Evolutionary conservation across 2,888 invertebrate genomes (phyloP), one percentile per base, ranked within the genome.

Genomic region (Hypercompe scribonia): DNA sequence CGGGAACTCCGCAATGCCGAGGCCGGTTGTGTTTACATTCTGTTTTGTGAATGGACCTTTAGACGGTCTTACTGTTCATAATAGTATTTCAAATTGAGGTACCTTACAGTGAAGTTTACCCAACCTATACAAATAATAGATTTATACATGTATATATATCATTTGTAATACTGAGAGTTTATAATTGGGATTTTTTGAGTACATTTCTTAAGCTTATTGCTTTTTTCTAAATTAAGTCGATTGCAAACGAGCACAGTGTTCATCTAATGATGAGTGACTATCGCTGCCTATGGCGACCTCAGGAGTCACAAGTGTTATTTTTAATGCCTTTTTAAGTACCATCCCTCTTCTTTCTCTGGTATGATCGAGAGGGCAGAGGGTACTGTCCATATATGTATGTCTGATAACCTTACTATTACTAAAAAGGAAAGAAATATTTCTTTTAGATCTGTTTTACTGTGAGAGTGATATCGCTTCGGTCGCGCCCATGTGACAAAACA

Each of bases 11-110:
- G 87, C 89, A 86, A 86, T 87, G 87, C 87, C 88, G 90, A 88
- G 90, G 88, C 81, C 85, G 84, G 61, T 34, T 58, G 73, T 90
- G 90, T 90, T 90, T 90, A 90, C 89, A 78, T 86, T 84, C 72
- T 64, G 70, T 67, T 70, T 81, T 82, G 83, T 89, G 87, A 89
- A 90, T 89, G 89, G 81, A 86, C 67, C 71, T 70, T 58, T 21
- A 34, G 42, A 18, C 11, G 61, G 65, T 81, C 77, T 81, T 78
- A 71, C 69, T 64, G 65, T 33, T 58, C 28, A 69, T 69, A 63
- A 68, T 54, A 68, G 46, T 39, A 58, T 71, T 54, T 24, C 68
- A 69, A 71, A 65, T 68, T 54, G 0, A 42, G 13, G 39, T 71
- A 21, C 7, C 3, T 66, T 31, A 39, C 1, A n/a, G 18, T 24